Conservation (phyloP, 2,797 vertebrate species). For the Mus minutoides region DNA sequence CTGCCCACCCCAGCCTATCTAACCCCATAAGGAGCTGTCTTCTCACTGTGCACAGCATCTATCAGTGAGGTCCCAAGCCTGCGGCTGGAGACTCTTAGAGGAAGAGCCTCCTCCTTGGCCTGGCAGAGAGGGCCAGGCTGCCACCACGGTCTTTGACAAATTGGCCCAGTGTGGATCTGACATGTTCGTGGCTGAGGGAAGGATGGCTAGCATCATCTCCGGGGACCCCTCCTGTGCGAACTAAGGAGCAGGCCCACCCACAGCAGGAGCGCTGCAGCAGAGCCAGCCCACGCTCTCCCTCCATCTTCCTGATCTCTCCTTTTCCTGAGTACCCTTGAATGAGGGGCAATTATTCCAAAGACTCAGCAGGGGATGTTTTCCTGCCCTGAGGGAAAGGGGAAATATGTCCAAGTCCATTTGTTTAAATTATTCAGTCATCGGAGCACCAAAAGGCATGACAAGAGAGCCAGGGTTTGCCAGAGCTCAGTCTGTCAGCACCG, state of each 20-base stretch:
- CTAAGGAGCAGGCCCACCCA: background rate
- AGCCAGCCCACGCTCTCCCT: background rate
- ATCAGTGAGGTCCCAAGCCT: background rate
- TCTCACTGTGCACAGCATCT: background rate
- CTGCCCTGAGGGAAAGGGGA: background rate
- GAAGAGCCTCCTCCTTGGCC: background rate
- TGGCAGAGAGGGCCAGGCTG: background rate
- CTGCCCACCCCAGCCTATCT: background rate
- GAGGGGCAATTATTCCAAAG: conserved; percentile 29
- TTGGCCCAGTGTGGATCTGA: background rate
- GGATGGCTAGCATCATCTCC: background rate
- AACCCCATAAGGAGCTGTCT: background rate
- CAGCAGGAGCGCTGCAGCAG: too few relatives aligned
- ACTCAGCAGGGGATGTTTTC: background rate
- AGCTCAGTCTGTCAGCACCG: conserved; percentile 33
- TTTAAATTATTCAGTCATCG: conserved; percentile 61
- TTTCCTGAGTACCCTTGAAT: conserved; percentile 33
- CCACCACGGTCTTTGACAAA: background rate
- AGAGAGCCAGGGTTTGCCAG: background rate
- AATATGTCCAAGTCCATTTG: conserved; percentile 33
- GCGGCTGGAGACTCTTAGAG: background rate
- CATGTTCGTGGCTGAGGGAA: background rate
- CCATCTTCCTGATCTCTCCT: background rate
- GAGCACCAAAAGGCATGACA: background rate
- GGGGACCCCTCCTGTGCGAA: background rate